Evolutionary conservation across 1,140 invertebrate genomes (phyloP).

Genomic region (Hyles euphorbiae): DNA sequence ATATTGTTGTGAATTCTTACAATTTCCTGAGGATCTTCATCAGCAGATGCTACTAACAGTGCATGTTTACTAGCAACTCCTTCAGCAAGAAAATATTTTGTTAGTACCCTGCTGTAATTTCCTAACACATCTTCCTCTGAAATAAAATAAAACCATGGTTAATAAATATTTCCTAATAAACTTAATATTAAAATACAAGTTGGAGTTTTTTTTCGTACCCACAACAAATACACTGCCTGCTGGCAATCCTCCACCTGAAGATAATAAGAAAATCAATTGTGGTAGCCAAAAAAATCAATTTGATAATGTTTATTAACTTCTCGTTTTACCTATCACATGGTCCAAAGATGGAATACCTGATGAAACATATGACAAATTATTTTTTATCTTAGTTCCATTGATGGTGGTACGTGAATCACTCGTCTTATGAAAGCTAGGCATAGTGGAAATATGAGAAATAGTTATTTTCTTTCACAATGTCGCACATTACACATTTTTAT

Average conservation of each 20-base stretch:
- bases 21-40: conserved; percentile 80
- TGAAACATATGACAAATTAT: conserved; percentile 72
- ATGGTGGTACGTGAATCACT: conserved; percentile 35
- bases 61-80: conserved; percentile 84
- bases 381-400: conserved; percentile 59
- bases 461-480: no score
- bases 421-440: conserved; percentile 60
- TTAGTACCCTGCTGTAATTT: conserved; percentile 83
- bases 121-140: conserved; percentile 88
- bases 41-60: conserved; percentile 83
- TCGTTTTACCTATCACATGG: conserved; percentile 77
- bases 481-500: no score
- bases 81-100: conserved; percentile 90
- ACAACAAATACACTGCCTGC: conserved; percentile 75
- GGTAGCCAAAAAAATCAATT: neutral
- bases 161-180: neutral
- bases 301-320: neutral
- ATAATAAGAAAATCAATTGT: conserved; percentile 6
- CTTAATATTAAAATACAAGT: no score
- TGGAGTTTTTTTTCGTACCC: conserved; percentile 51
- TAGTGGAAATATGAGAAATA: conserved; percentile 2
- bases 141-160: conserved; percentile 27
- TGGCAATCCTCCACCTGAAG: conserved; percentile 77
- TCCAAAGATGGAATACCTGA: conserved; percentile 83
- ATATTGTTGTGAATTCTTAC: conserved; percentile 46